These are phyloP conservation scores for Numida meleagris DNA, from an alignment of 2,113 vertebrate genomes.

Conservation along the genomic window DNA sequence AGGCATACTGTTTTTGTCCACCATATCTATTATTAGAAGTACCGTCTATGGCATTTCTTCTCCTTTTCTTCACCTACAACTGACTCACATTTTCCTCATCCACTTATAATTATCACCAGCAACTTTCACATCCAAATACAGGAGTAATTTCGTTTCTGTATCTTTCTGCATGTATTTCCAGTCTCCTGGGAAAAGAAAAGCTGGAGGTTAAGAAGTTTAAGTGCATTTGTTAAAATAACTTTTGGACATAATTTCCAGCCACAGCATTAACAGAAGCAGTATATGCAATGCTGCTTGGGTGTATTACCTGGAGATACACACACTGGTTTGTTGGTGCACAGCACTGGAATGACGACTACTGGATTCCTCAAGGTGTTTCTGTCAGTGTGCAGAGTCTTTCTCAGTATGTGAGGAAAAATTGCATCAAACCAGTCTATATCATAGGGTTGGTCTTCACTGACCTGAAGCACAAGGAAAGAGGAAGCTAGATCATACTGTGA, in stretches of 20 bases:
- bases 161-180: background rate
- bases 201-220: background rate
- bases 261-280: background rate
- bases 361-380: background rate
- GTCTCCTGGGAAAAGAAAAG: background rate
- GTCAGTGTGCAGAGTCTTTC: background rate
- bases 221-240: background rate
- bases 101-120: background rate
- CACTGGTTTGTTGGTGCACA: background rate
- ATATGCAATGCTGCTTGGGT: background rate
- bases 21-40: background rate
- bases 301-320: background rate
- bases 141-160: background rate
- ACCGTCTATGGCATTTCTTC: background rate
- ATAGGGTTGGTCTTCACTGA: background rate
- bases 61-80: background rate
- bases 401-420: background rate
- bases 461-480: background rate
- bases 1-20: background rate
- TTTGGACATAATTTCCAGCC: background rate
- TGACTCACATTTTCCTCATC: background rate
- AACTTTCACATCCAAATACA: background rate
- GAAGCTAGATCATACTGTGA: background rate
- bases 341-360: background rate
- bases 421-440: background rate